These are phyloP conservation scores for Thysanoteuthis rhombus DNA, from an alignment of 2,888 invertebrate genomes.

Conservation along the genomic window DNA sequence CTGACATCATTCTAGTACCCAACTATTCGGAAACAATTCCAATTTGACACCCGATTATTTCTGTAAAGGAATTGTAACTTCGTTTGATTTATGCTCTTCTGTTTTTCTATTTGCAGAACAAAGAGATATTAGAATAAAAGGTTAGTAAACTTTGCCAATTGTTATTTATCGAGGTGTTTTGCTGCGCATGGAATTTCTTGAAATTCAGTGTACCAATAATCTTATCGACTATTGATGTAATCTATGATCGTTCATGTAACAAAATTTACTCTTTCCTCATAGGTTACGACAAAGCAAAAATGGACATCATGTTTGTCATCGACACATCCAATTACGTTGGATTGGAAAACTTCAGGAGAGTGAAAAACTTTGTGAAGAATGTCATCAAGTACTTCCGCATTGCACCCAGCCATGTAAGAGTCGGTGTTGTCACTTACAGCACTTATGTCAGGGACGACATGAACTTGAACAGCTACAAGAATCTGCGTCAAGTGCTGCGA, in stretches of 20 bases:
- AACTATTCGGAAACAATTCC: too few species aligned
- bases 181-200: too few species aligned
- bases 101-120: too few species aligned
- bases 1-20: too few species aligned
- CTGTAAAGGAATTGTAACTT: too few species aligned
- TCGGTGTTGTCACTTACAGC: neutral
- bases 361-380: neutral
- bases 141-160: too few species aligned
- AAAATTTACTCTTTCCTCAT: neutral
- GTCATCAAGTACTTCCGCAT: neutral
- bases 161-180: too few species aligned
- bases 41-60: too few species aligned
- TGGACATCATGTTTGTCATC: neutral
- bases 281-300: neutral
- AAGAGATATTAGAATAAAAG: too few species aligned
- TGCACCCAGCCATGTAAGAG: neutral
- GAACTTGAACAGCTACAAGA: neutral
- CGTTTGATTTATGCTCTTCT: too few species aligned
- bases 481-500: neutral
- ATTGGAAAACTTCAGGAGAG: neutral
- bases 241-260: neutral
- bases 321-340: neutral
- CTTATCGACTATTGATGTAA: too few species aligned
- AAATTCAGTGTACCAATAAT: too few species aligned
- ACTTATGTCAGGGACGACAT: neutral